A percentile compares a stretch with the other conserved stretches of the same genome.
These are phyloP conservation scores for Sympetrum striolatum DNA, from an alignment of 2,888 invertebrate genomes.

Conservation along the genomic window DNA sequence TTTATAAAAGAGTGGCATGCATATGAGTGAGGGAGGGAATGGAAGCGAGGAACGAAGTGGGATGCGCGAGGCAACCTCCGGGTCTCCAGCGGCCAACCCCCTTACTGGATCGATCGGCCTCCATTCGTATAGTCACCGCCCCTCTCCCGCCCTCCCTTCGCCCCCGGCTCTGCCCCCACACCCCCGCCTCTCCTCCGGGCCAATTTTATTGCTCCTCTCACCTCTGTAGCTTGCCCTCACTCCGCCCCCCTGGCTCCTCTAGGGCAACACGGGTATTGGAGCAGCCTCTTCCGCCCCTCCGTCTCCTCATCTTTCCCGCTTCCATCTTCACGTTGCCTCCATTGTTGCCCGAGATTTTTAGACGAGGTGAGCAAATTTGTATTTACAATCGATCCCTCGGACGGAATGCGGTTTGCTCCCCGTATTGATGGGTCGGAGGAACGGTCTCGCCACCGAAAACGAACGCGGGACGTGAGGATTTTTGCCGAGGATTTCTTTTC, in stretches of 20 bases:
- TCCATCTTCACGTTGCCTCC: not conserved
- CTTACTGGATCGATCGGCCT: not conserved
- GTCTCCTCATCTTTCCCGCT: not conserved
- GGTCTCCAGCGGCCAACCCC: not conserved
- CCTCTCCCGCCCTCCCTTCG: not conserved
- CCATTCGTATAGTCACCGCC: not conserved
- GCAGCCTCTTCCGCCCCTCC: not conserved
- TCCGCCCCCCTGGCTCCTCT: not conserved
- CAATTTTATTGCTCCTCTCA: not conserved
- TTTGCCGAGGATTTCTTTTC: too few species aligned
- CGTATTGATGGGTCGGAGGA: too few species aligned
- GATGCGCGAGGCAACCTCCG: not conserved
- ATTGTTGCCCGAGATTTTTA: not conserved
- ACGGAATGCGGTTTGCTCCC: too few species aligned
- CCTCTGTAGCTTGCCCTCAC: not conserved
- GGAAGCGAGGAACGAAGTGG: not conserved
- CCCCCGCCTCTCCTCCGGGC: not conserved
- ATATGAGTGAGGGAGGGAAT: not conserved
- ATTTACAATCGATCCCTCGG: not conserved
- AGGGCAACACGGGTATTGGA: not conserved
- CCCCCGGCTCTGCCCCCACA: not conserved
- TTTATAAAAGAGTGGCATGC: not conserved
- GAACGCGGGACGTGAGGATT: too few species aligned
- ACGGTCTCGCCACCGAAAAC: too few species aligned
- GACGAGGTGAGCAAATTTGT: not conserved